Conservation (phyloP, 92 coral and sea anemone species). For the Nematostella vectensis region DNA sequence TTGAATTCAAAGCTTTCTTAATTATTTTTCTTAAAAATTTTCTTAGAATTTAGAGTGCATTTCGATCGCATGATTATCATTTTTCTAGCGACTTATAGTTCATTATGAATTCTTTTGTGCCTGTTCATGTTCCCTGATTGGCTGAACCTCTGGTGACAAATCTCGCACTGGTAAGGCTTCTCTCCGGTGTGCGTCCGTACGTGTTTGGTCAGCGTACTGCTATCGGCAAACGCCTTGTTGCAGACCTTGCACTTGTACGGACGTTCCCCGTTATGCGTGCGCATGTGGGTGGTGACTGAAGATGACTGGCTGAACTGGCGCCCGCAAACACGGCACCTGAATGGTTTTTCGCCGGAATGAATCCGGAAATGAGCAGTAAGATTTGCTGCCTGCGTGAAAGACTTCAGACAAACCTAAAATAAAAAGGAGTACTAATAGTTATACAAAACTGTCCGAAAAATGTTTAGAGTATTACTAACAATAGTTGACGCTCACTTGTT, state of each 20-base stretch:
- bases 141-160: slow-evolving; percentile 67
- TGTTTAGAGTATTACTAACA: too few species aligned
- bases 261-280: slow-evolving; percentile 82
- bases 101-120: slow-evolving; percentile 63
- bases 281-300: slow-evolving; percentile 86
- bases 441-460: too few species aligned
- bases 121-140: slow-evolving; percentile 82
- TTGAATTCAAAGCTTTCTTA: too few species aligned
- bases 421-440: not conserved
- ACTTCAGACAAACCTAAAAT: slow-evolving; percentile 47
- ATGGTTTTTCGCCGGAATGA: slow-evolving; percentile 82
- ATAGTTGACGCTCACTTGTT: too few species aligned
- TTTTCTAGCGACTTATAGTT: too few species aligned
- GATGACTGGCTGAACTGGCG: slow-evolving; percentile 86
- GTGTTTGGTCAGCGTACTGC: slow-evolving; percentile 75
- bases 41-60: too few species aligned
- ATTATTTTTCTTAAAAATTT: too few species aligned
- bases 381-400: slow-evolving; percentile 83
- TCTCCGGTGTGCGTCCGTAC: slow-evolving; percentile 81
- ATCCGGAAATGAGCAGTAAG: slow-evolving; percentile 85
- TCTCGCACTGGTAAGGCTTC: slow-evolving; percentile 76
- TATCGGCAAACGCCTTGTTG: slow-evolving; percentile 75
- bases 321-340: slow-evolving; percentile 69
- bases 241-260: slow-evolving; percentile 72
- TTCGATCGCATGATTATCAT: too few species aligned